A percentile compares a stretch with the other conserved stretches of the same genome.
Evolutionary conservation across 2,888 invertebrate species (phyloP).

Genomic region (Nomada flava): DNA sequence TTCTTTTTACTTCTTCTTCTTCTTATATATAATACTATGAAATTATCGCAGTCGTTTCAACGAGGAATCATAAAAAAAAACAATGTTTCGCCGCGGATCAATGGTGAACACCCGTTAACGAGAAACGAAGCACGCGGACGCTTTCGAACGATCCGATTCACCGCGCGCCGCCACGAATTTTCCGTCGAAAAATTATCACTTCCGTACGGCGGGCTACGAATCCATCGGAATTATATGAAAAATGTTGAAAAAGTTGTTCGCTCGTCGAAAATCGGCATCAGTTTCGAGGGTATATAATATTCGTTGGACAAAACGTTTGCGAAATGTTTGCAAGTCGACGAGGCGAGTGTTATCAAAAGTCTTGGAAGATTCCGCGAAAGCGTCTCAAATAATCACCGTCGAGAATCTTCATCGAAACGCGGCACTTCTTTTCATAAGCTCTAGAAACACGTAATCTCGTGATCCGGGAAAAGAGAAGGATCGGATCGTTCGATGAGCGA

Average conservation of each 20-base stretch:
- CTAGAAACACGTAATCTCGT: neutral
- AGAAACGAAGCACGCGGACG: conserved; percentile 44
- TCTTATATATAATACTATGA: conserved; percentile 70
- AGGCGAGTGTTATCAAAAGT: conserved; percentile 29
- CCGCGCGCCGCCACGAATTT: conserved; percentile 1
- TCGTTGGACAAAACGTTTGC: conserved; percentile 22
- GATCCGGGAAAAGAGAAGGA: conserved; percentile 18
- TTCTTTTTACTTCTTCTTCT: conserved; percentile 31
- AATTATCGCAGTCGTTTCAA: conserved; percentile 71
- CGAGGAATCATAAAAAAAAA: conserved; percentile 65
- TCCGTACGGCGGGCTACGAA: conserved; percentile 14
- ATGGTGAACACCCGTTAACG: conserved; percentile 39
- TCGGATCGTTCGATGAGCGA: conserved; percentile 43
- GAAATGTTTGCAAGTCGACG: conserved; percentile 23
- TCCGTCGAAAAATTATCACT: conserved; percentile 3
- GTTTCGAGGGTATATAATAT: neutral
- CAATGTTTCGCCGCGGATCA: conserved; percentile 48
- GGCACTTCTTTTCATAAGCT: conserved; percentile 12
- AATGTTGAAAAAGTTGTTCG: conserved; percentile 26
- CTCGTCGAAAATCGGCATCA: conserved; percentile 18
- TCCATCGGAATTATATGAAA: conserved; percentile 38
- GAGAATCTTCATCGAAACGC: neutral
- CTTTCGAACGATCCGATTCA: conserved; percentile 46
- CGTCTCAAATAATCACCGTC: neutral
- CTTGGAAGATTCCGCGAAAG: neutral